Evolutionary conservation across 2,888 invertebrate genomes (phyloP).

Genomic region (Arge pagana): DNA sequence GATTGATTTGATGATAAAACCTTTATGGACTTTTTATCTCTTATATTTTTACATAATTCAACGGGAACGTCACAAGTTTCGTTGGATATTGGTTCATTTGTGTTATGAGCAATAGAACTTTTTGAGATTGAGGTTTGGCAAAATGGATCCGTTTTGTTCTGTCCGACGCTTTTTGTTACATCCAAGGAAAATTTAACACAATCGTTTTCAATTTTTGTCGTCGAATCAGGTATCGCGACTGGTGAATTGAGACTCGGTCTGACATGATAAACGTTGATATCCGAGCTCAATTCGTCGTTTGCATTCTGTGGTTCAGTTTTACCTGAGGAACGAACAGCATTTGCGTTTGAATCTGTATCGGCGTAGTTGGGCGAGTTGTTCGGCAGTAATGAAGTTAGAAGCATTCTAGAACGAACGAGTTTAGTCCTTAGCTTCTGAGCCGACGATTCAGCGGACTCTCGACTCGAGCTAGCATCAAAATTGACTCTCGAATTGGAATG

Average conservation of each 20-base stretch:
- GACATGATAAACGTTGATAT: too few species aligned
- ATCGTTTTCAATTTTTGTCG: slow-evolving; percentile 7
- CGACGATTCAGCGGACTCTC: slow-evolving; percentile 5
- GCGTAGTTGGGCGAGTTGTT: slow-evolving; percentile 4
- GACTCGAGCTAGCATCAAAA: slow-evolving; percentile 5
- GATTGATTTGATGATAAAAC: too few species aligned
- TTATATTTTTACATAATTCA: too few species aligned
- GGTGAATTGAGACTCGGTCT: too few species aligned
- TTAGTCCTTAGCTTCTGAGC: slow-evolving; percentile 9
- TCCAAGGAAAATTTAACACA: neutral
- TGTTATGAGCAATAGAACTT: too few species aligned
- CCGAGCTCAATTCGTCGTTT: neutral
- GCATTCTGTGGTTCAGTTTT: neutral
- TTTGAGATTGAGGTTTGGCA: too few species aligned
- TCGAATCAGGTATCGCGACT: slow-evolving; percentile 6
- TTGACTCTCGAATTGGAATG: slow-evolving; percentile 2
- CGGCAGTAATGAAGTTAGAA: slow-evolving; percentile 17
- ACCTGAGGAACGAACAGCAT: slow-evolving; percentile 27
- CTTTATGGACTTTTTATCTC: too few species aligned
- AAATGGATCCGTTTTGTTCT: too few species aligned
- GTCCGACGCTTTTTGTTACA: neutral
- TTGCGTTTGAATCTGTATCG: slow-evolving; percentile 39
- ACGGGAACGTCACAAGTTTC: too few species aligned
- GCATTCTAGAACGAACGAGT: slow-evolving; percentile 5
- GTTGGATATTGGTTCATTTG: too few species aligned